phyloP scores from a whole-genome alignment of 2,113 vertebrate species.

The Tretioscincus oriximinensis region DNA sequence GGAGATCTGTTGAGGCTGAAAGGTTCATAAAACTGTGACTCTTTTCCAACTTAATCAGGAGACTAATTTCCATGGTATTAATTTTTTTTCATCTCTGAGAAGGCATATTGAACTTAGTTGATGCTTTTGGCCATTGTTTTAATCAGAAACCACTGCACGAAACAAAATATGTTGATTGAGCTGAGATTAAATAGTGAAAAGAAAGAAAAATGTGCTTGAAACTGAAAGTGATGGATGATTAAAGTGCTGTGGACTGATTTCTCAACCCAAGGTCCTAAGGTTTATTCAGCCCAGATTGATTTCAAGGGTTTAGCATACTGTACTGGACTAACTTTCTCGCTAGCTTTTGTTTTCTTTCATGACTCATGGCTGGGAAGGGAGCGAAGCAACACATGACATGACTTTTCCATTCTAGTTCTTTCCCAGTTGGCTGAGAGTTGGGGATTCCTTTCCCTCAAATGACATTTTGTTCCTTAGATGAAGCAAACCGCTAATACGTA shows the following conservation, averaged over 20 bases:
- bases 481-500: too few relatives aligned
- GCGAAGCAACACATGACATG: neutral
- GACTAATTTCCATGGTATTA: neutral
- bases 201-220: too few relatives aligned
- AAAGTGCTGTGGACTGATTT: neutral
- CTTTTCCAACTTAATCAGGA: neutral
- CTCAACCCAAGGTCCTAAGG: neutral
- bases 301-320: neutral
- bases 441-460: neutral
- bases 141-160: neutral
- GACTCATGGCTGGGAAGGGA: neutral
- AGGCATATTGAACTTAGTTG: neutral
- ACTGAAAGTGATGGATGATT: too few relatives aligned
- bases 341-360: neutral
- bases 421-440: neutral
- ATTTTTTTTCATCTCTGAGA: neutral
- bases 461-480: constrained; percentile 3
- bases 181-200: neutral
- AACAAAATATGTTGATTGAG: neutral
- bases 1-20: neutral
- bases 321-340: neutral
- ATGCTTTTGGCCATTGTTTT: neutral
- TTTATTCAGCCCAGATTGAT: neutral
- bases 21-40: too few relatives aligned
- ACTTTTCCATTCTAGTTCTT: constrained; percentile 8